phyloP scores from a whole-genome alignment of 2,888 invertebrate genomes.

The Stenodera caucasica region DNA sequence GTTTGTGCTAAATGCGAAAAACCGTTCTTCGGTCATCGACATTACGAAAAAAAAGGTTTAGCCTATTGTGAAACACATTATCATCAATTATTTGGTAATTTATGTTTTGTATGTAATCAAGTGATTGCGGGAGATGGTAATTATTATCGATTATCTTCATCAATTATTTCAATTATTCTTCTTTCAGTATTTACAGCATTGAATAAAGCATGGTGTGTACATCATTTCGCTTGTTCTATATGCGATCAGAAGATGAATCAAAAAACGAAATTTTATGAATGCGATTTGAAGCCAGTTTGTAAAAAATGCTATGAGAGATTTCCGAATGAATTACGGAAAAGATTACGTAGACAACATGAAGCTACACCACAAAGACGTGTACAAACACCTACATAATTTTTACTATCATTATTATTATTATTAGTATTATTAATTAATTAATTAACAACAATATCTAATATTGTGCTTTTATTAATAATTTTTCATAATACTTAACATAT shows the following conservation, averaged over 20 bases:
- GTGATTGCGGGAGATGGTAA: slow-evolving; percentile 96
- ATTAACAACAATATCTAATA: not conserved
- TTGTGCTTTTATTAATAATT: not conserved
- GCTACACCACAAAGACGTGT: slow-evolving; percentile 64
- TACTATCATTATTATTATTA: not conserved
- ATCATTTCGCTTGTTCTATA: slow-evolving; percentile 96
- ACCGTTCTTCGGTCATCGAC: slow-evolving; percentile 97
- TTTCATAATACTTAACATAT: slow-evolving; percentile 14
- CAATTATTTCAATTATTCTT: slow-evolving; percentile 13
- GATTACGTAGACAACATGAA: slow-evolving; percentile 87
- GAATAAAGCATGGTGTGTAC: slow-evolving; percentile 99
- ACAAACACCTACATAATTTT: slow-evolving; percentile 26
- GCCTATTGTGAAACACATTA: slow-evolving; percentile 99
- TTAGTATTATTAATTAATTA: not conserved
- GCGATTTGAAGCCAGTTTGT: slow-evolving; percentile 97
- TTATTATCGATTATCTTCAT: slow-evolving; percentile 40
- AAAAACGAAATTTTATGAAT: slow-evolving; percentile 98
- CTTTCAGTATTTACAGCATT: slow-evolving; percentile 90
- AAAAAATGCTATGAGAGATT: slow-evolving; percentile 98
- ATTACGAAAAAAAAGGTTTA: slow-evolving; percentile 97
- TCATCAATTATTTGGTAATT: slow-evolving; percentile 97
- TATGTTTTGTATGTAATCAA: slow-evolving; percentile 98
- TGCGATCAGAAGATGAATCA: slow-evolving; percentile 96
- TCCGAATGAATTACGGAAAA: slow-evolving; percentile 88
- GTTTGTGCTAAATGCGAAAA: slow-evolving; percentile 99